Base-by-base conservation (phyloP, 2,888 invertebrate species). In the Digitonthophagus gazella region DNA sequence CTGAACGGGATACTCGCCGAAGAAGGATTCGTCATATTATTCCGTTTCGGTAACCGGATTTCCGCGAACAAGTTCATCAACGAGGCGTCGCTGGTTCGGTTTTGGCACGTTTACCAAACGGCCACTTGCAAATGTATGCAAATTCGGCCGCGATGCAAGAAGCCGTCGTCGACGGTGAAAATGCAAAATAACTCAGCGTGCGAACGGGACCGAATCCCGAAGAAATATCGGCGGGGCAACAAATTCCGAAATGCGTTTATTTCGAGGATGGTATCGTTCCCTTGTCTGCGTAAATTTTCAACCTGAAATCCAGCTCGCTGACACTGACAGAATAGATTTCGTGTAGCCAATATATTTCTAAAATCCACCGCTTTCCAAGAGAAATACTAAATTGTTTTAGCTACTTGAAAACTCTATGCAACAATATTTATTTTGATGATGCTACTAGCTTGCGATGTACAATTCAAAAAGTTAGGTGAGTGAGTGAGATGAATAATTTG, bases 171-270 rank as follows among this genome's bases (percentile, higher is more conserved):
- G 28, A 11, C 28, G 28, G 20, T 5, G 18, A 20, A 61, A 61
- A 61, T 61, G 61, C 61, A 61, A 61, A 61, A 61, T 61, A 61
- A 61, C 18, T 61, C 61, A 19, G 61, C 11, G 28, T 61, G 8
- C 20, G 20, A n/a, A 19, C 61, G 61, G 16, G 16, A 19, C 61
- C n/a, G 28, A 44, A 5, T 44, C 28, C 18, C 61, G 61, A 61
- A 61, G 61, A 61, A 61, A 14, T 19, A 20, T 61, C 19, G 18
- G 61, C 20, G n/a, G 18, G 61, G 19, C 20, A 61, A 61, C 61
- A 61, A 61, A 61, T 61, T 61, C 18, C 61, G 61, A 61, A 61
- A 61, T 61, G 20, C 61, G 61, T 61, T 61, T 61, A 61, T 61
- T 61, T 61, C 61, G 61, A 18, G 61, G 19, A 20, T 16, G 57